Evolutionary conservation across 1,140 invertebrate genomes (phyloP).

Genomic region (Charaxes varanes): DNA sequence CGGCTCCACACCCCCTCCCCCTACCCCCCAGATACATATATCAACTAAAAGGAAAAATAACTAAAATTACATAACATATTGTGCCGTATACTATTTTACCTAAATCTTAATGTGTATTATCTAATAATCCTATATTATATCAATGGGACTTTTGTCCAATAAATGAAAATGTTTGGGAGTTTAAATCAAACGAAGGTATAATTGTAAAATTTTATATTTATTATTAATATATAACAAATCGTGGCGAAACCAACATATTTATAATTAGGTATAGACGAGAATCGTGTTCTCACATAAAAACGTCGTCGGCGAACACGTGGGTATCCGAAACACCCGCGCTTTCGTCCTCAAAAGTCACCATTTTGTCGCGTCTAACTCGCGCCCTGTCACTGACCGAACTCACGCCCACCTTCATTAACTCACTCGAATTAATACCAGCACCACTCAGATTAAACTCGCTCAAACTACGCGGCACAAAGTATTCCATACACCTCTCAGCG

Average conservation of each 20-base stretch:
- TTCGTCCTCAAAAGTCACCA: conserved; percentile 89
- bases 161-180: too few relatives aligned
- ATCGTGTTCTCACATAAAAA: conserved; percentile 63
- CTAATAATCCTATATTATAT: too few relatives aligned
- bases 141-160: too few relatives aligned
- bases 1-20: too few relatives aligned
- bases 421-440: conserved; percentile 47
- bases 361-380: conserved; percentile 79
- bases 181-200: conserved; percentile 20
- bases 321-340: conserved; percentile 23
- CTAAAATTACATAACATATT: too few relatives aligned
- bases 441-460: conserved; percentile 86
- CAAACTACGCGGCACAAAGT: conserved; percentile 87
- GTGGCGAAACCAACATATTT: conserved; percentile 40
- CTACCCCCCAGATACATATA: too few relatives aligned
- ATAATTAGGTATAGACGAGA: conserved; percentile 8
- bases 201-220: conserved; percentile 49
- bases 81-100: too few relatives aligned
- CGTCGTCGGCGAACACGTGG: conserved; percentile 46
- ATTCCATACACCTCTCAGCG: conserved; percentile 81
- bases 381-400: conserved; percentile 25
- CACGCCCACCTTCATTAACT: conserved; percentile 13
- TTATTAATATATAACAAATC: conserved; percentile 54
- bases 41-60: too few relatives aligned
- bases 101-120: too few relatives aligned